Evolutionary conservation across 2,888 invertebrate genomes (phyloP).

Genomic region (Drosophila putrida): DNA sequence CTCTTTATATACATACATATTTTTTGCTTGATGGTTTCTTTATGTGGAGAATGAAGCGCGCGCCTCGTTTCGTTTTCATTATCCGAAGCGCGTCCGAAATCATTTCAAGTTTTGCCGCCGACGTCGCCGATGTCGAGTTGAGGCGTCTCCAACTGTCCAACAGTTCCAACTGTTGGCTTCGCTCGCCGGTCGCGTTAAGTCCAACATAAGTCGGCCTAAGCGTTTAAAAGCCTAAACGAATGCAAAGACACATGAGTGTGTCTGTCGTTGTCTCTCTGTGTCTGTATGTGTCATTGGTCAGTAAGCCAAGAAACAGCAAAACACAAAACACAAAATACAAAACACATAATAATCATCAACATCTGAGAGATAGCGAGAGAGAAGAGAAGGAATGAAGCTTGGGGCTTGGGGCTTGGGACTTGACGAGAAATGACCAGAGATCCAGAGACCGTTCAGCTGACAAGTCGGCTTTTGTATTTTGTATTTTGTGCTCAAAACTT

Average conservation of each 20-base stretch:
- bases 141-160: constrained; percentile 72
- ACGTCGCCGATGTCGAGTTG: constrained; percentile 50
- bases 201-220: constrained; percentile 78
- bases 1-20: not conserved
- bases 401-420: not conserved
- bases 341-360: constrained; percentile 74
- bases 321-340: constrained; percentile 56
- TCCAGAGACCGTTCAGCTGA: constrained; percentile 68
- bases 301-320: constrained; percentile 56
- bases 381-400: not conserved
- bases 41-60: constrained; percentile 54
- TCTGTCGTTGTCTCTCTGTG: constrained; percentile 21
- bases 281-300: constrained; percentile 48
- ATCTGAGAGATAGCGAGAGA: constrained; percentile 20
- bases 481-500: constrained; percentile 79
- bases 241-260: constrained; percentile 60
- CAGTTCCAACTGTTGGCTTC: constrained; percentile 70
- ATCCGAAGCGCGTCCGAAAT: constrained; percentile 77
- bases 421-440: constrained; percentile 29
- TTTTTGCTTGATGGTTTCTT: constrained; percentile 16
- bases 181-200: constrained; percentile 73
- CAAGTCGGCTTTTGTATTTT: constrained; percentile 74
- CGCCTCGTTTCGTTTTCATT: constrained; percentile 79
- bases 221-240: constrained; percentile 80
- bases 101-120: constrained; percentile 77